phyloP scores from a whole-genome alignment of 2,113 vertebrate genomes.

The Heptranchias perlo region DNA sequence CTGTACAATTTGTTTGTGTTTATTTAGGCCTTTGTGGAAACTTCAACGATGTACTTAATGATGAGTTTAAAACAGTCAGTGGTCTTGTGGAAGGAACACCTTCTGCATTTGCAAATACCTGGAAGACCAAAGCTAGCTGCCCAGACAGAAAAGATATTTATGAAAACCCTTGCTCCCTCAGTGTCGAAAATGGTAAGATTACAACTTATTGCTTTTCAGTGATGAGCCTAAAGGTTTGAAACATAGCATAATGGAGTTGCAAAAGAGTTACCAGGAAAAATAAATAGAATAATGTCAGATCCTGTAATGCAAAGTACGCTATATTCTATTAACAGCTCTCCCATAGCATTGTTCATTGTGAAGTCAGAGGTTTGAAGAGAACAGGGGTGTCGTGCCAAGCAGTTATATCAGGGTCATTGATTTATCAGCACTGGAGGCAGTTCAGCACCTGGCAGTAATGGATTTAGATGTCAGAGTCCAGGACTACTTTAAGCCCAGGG shows the following conservation, averaged over 20 bases:
- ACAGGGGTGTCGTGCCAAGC: no score
- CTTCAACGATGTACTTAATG: slow-evolving; percentile 72
- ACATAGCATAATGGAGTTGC: background rate
- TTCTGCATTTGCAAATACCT: slow-evolving; percentile 74
- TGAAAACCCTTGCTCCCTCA: slow-evolving; percentile 75
- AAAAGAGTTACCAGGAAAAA: slow-evolving; percentile 16
- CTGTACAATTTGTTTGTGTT: background rate
- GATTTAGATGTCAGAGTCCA: no score
- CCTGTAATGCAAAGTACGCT: background rate
- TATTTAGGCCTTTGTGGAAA: slow-evolving; percentile 84
- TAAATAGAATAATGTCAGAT: background rate
- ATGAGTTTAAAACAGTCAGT: slow-evolving; percentile 71
- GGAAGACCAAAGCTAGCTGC: slow-evolving; percentile 72
- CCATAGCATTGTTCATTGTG: no score
- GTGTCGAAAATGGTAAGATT: slow-evolving; percentile 71
- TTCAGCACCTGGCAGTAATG: no score
- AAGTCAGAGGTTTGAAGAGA: no score
- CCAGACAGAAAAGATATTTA: slow-evolving; percentile 56
- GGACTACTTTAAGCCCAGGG: no score
- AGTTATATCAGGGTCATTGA: no score
- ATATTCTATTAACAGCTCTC: no score
- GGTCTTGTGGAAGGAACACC: slow-evolving; percentile 80
- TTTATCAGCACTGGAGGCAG: no score
- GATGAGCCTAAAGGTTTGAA: background rate
- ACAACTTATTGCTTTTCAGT: no score